Base-by-base conservation (phyloP, 2,113 vertebrate genomes). In the Lanius collurio region DNA sequence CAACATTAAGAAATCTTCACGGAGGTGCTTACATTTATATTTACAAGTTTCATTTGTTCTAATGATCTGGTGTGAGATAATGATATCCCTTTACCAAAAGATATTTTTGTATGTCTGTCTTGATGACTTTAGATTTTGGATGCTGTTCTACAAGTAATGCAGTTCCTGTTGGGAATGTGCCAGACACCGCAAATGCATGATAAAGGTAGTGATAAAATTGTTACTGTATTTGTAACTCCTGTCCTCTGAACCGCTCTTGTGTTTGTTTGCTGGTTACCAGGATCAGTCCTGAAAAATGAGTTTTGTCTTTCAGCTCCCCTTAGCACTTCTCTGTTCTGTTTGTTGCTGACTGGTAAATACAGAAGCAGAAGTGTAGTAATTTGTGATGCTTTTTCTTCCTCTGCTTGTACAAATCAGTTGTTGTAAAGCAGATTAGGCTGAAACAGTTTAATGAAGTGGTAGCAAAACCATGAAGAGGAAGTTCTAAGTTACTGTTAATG, bases 171-270 rank as follows among this genome's bases (percentile, higher is more conserved):
- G 97, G 99, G 98, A 75, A 99, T 99, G 97, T 99, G 99, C 96
- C 98, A 99, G 98, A 98, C 98, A 30, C 98, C 98, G 0, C 98
- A 99, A 96, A 98, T 98, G 93, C 99, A 99, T 9, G 99, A 99
- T 95, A 99, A 99, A 99, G 98, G 99, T 99, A 98, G 31, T 75
- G 37, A 46, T 80, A 57, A 79, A 87, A 63, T 89, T 46, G 14
- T 69, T 92, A 3, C 64, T 88, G 0, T 63, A 28, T 57, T 59
- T 88, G 33, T 86, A 77, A 57, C 52, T 81, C 30, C 17, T 65
- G 26, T 70, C 15, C 70, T 94, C 27, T 59, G 41, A 77, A 71
- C 39, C 53, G 50, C 26, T 92, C 6, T 47, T 49, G 6, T 31
- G 11, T 64, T 50, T 74, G 64, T 53, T 55, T 77, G 64, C 56